phyloP scores from a whole-genome alignment of 1,140 invertebrate species.

The Bombus ignitus region DNA sequence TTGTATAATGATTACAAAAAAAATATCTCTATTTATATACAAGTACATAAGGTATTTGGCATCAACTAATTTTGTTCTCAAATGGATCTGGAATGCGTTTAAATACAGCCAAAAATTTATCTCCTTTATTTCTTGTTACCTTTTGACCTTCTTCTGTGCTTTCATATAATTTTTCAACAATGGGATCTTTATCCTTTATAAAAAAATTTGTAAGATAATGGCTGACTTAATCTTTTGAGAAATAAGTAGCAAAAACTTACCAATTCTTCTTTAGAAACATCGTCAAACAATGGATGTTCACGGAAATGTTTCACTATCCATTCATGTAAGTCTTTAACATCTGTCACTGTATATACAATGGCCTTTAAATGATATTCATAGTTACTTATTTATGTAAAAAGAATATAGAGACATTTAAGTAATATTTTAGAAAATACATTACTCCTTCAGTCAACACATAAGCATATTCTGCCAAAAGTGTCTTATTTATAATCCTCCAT shows the following conservation, averaged over 20 bases:
- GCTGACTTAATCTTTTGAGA: neutral
- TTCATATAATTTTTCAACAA: constrained; percentile 94
- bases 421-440: constrained; percentile 68
- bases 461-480: constrained; percentile 97
- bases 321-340: constrained; percentile 98
- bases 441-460: constrained; percentile 94
- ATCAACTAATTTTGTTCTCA: constrained; percentile 40
- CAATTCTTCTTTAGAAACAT: constrained; percentile 83
- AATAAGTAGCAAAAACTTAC: constrained; percentile 49
- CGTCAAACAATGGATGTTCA: constrained; percentile 95
- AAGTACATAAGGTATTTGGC: neutral
- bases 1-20: constrained; percentile 27
- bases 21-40: constrained; percentile 34
- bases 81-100: constrained; percentile 86
- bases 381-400: constrained; percentile 18
- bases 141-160: constrained; percentile 99
- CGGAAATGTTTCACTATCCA: constrained; percentile 98
- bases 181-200: constrained; percentile 89
- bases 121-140: constrained; percentile 96
- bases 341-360: constrained; percentile 97
- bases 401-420: constrained; percentile 23
- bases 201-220: constrained; percentile 26
- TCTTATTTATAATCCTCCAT: constrained; percentile 98
- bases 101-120: constrained; percentile 97
- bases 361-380: constrained; percentile 85